phyloP scores from a whole-genome alignment of 2,113 vertebrate species.

The Cryptoleucopteryx plumbea region DNA sequence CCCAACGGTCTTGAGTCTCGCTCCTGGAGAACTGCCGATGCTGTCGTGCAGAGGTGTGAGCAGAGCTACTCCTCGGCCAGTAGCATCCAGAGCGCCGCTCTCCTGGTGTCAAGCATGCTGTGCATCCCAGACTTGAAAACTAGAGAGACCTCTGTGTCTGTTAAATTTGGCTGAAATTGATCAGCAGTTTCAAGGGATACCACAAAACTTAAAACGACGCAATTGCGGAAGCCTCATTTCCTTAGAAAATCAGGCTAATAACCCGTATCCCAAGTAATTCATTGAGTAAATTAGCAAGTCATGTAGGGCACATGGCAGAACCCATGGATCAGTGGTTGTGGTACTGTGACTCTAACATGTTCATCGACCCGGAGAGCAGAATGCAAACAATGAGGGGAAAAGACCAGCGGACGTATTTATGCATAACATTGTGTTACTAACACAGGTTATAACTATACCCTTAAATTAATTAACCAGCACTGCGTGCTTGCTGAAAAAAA shows the following conservation, averaged over 20 bases:
- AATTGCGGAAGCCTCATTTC: not conserved
- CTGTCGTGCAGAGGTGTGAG: rapidly evolving
- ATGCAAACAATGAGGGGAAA: not conserved
- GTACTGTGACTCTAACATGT: rapidly evolving
- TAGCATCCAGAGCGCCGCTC: not conserved
- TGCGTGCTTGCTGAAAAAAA: not conserved
- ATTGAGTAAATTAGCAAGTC: not conserved
- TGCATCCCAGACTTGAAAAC: rapidly evolving
- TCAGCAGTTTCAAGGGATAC: not conserved
- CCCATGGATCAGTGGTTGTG: rapidly evolving
- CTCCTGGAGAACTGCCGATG: rapidly evolving
- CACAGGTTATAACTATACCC: not conserved
- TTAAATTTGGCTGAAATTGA: not conserved
- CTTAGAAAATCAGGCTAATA: not conserved
- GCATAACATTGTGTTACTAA: not conserved
- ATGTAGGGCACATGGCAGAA: not conserved
- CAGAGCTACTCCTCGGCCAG: not conserved
- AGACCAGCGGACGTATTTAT: rapidly evolving
- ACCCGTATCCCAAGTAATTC: not conserved
- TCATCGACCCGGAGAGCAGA: rapidly evolving
- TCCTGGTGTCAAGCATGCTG: rapidly evolving
- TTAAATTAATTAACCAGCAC: not conserved
- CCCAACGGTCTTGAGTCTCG: rapidly evolving
- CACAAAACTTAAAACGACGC: rapidly evolving
- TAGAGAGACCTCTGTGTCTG: rapidly evolving